These are phyloP conservation scores for Rosalia funebris DNA, from an alignment of 2,888 invertebrate species.

Conservation along the genomic window DNA sequence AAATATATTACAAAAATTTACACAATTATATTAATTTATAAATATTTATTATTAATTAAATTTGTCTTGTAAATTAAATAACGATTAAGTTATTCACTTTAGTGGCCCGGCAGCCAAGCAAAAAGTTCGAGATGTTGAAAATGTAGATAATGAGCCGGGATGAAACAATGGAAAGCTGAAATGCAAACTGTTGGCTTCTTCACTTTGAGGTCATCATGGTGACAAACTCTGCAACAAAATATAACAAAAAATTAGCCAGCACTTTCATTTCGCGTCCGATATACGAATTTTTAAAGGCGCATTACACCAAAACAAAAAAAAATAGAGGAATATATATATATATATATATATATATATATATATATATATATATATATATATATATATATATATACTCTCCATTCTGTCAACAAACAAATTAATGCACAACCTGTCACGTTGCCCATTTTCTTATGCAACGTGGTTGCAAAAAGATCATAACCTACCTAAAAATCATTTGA, in stretches of 20 bases:
- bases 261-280: background rate
- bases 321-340: background rate
- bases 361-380: background rate
- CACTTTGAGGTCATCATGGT: constrained; percentile 99
- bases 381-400: too few species aligned
- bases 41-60: constrained; percentile 60
- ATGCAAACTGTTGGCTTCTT: constrained; percentile 75
- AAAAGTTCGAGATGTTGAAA: constrained; percentile 62
- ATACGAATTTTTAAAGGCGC: background rate
- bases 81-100: constrained; percentile 62
- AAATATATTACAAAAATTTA: constrained; percentile 67
- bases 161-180: constrained; percentile 65
- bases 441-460: too few species aligned
- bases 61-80: constrained; percentile 62
- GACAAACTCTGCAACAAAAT: constrained; percentile 88
- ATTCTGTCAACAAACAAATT: too few species aligned
- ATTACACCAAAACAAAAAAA: constrained; percentile 5
- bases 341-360: too few species aligned
- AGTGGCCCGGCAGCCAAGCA: constrained; percentile 62
- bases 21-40: constrained; percentile 64
- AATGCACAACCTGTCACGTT: too few species aligned
- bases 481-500: too few species aligned
- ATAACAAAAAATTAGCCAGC: constrained; percentile 41
- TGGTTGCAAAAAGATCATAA: too few species aligned
- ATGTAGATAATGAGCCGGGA: constrained; percentile 62